Percentiles rank a stretch among this genome's conserved stretches.
Conservation (phyloP, 2,888 invertebrate species). For the Drosophila villosipedis region DNA sequence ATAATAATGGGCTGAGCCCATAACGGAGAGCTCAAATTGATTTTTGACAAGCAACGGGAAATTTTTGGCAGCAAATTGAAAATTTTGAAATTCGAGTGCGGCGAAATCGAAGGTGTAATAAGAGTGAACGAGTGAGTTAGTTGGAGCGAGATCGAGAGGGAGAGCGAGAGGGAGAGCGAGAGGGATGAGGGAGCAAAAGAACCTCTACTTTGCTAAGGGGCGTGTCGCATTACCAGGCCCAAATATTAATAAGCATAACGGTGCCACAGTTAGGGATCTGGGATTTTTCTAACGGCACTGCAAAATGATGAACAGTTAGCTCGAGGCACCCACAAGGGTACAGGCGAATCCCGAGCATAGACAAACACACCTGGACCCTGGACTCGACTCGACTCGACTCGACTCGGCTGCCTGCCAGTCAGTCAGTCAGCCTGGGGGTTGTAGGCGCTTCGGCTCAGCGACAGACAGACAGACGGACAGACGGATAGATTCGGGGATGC, state of each 20-base stretch:
- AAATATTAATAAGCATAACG: slow-evolving; percentile 75
- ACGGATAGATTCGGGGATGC: slow-evolving; percentile 6
- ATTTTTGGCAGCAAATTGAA: slow-evolving; percentile 37
- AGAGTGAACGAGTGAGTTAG: slow-evolving; percentile 18
- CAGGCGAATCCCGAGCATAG: slow-evolving; percentile 39
- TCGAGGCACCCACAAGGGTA: slow-evolving; percentile 57
- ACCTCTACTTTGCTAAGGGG: slow-evolving; percentile 25
- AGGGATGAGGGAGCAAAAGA: neutral
- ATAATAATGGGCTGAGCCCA: slow-evolving; percentile 24
- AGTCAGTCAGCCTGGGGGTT: slow-evolving; percentile 41
- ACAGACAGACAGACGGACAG: neutral
- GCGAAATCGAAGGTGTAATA: slow-evolving; percentile 69
- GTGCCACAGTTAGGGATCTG: slow-evolving; percentile 36
- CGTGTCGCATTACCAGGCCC: slow-evolving; percentile 72
- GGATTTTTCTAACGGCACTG: slow-evolving; percentile 65
- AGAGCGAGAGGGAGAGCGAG: neutral
- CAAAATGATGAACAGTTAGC: slow-evolving; percentile 51
- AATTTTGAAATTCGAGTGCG: slow-evolving; percentile 58
- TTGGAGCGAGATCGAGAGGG: slow-evolving; percentile 18
- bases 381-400: slow-evolving; percentile 13
- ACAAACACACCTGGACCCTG: slow-evolving; percentile 65
- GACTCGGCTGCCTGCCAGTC: slow-evolving; percentile 23
- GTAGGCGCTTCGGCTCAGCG: slow-evolving; percentile 44
- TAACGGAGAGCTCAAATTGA: slow-evolving; percentile 56
- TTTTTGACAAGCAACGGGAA: slow-evolving; percentile 68